phyloP scores from a whole-genome alignment of 2,888 invertebrate species.

The Ypsolopha sequella region DNA sequence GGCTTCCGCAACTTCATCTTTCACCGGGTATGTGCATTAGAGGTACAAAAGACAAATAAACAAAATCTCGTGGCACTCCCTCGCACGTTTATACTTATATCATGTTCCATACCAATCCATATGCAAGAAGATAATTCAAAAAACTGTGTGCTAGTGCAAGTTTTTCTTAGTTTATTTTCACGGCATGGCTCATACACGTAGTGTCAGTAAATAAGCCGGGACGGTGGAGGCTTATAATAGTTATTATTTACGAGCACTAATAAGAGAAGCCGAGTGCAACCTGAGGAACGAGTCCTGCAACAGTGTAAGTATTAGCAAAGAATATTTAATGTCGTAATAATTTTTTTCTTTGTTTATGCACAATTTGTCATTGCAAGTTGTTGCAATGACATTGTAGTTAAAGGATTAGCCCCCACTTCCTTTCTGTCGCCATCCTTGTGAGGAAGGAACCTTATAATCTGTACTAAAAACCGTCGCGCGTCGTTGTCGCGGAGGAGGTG shows the following conservation, averaged over 20 bases:
- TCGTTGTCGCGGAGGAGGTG: conserved; percentile 10
- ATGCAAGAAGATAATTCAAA: not conserved
- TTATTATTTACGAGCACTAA: conserved; percentile 62
- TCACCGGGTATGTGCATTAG: no score
- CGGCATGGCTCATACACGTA: conserved; percentile 36
- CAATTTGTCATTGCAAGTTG: no score
- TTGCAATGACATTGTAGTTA: no score
- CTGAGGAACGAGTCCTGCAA: conserved; percentile 13
- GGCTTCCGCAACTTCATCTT: no score
- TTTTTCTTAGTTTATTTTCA: conserved; percentile 23
- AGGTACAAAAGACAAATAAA: no score
- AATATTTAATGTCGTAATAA: conserved; percentile 26
- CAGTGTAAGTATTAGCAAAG: conserved; percentile 29
- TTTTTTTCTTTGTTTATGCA: no score
- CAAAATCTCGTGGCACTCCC: no score
- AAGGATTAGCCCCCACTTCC: no score
- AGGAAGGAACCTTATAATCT: conserved; percentile 8
- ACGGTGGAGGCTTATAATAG: conserved; percentile 44
- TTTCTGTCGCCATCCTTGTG: no score
- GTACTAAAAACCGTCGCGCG: conserved; percentile 5
- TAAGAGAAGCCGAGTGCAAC: conserved; percentile 29
- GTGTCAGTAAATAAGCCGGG: conserved; percentile 52
- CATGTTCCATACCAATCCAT: no score
- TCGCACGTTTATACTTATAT: no score
- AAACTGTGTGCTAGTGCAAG: conserved; percentile 5